These are phyloP conservation scores for Micrastur ruficollis DNA, from an alignment of 2,797 vertebrate species.

Conservation along the genomic window DNA sequence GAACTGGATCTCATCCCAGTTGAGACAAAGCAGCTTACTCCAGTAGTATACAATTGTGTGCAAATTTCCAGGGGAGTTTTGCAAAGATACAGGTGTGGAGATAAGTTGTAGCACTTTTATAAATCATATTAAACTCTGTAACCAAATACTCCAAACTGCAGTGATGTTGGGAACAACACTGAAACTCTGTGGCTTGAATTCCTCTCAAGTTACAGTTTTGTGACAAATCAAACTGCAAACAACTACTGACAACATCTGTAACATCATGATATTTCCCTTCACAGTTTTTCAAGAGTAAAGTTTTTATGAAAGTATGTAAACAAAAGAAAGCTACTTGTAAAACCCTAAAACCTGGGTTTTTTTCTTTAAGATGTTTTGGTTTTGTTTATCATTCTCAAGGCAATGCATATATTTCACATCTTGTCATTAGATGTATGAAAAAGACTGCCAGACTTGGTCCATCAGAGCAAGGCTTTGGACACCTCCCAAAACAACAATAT, in stretches of 20 bases:
- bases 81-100: neutral
- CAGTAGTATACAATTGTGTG: neutral
- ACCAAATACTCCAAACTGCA: neutral
- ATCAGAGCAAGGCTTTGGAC: neutral
- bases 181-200: neutral
- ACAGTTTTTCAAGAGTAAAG: neutral
- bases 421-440: neutral
- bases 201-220: neutral
- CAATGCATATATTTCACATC: neutral
- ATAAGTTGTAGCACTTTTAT: neutral
- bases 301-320: neutral
- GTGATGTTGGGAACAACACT: neutral
- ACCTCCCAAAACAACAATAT: neutral
- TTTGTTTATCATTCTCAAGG: neutral
- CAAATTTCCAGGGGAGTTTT: neutral
- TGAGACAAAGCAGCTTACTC: neutral
- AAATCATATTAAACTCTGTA: neutral
- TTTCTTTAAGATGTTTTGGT: neutral
- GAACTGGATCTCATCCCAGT: neutral
- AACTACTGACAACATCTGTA: neutral
- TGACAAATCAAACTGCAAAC: neutral
- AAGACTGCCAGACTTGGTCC: neutral
- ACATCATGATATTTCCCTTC: neutral
- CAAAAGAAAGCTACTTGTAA: neutral
- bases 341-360: neutral